Evolutionary conservation across 2,888 invertebrate genomes (phyloP), one percentile per base, ranked within the genome.

Genomic region (Peribatodes rhomboidaria): DNA sequence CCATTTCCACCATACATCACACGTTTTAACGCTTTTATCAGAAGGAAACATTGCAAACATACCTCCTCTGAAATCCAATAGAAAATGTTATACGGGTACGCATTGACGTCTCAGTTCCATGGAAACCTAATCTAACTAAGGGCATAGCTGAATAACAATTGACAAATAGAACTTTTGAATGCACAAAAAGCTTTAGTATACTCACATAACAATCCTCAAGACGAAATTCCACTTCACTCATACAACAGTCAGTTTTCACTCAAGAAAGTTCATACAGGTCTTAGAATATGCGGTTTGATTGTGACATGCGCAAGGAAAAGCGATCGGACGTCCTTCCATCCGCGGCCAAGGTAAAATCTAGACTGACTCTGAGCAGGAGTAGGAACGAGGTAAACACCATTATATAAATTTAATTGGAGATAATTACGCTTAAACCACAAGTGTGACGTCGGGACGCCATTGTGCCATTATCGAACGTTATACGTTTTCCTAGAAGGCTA

Each of bases 321-420:
- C 13, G 20, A 11, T 0, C 27, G 46, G 14, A 35, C 35, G 31
- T 54, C 58, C 63, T 55, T 66, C 75, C 71, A 61, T 50, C 61
- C 80, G 58, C 79, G 69, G 60, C 78, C 74, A 70, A 72, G 77
- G 69, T 71, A 50, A 76, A 75, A 80, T 74, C 68, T 79, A 77
- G 76, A 89, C 89, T 90, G n/a, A n/a, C n/a, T n/a, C n/a, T n/a
- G 87, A 85, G 77, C 80, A 75, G 69, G 65, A 74, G 68, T 72
- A 74, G 73, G 76, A 76, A 76, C 67, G 72, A 82, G 75, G 81
- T 83, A 86, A 87, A 90, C 85, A 88, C 80, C 81, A 84, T 86
- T 84, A 85, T 82, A 88, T 86, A 82, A 84, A 87, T 82, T 87
- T 88, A 90, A 90, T 90, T 87, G 85, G 65, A 82, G 79, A 83